Percentiles rank a stretch among this genome's conserved stretches.
Conservation (phyloP, 2,113 vertebrate genomes). For the Laticauda laticaudata region DNA sequence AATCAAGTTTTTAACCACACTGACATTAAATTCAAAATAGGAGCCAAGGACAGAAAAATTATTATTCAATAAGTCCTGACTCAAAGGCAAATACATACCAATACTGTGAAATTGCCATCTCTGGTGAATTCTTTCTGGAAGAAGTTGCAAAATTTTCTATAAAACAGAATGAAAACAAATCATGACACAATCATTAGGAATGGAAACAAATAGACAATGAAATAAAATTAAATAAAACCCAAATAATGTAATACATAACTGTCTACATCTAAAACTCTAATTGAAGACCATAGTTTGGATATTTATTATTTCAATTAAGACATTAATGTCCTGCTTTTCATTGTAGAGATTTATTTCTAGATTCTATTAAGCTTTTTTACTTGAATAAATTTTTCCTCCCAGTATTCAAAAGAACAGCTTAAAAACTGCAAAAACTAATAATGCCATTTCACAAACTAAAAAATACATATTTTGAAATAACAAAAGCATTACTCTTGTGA, state of each 20-base stretch:
- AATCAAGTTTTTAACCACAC: background rate
- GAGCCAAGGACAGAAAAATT: background rate
- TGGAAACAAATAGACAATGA: background rate
- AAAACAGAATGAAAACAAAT: conserved; percentile 48
- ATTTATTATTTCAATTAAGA: background rate
- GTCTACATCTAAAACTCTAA: background rate
- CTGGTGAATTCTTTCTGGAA: conserved; percentile 95
- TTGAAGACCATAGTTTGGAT: background rate
- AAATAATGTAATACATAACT: background rate
- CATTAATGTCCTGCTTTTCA: background rate
- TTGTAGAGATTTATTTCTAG: background rate
- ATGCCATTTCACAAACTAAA: background rate
- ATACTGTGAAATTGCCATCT: conserved; percentile 99
- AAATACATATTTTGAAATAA: background rate
- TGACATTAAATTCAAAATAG: background rate
- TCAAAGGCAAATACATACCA: conserved; percentile 73
- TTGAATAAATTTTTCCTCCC: background rate
- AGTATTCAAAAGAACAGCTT: background rate
- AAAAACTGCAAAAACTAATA: background rate
- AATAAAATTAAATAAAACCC: background rate
- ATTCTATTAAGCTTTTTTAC: background rate
- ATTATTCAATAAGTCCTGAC: background rate
- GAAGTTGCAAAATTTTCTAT: conserved; percentile 97
- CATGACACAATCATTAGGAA: background rate
- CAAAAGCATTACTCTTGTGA: background rate